Evolutionary conservation across 2,797 vertebrate genomes (phyloP), one percentile per base, ranked within the genome.

Genomic region (Xenentodon cancila): DNA sequence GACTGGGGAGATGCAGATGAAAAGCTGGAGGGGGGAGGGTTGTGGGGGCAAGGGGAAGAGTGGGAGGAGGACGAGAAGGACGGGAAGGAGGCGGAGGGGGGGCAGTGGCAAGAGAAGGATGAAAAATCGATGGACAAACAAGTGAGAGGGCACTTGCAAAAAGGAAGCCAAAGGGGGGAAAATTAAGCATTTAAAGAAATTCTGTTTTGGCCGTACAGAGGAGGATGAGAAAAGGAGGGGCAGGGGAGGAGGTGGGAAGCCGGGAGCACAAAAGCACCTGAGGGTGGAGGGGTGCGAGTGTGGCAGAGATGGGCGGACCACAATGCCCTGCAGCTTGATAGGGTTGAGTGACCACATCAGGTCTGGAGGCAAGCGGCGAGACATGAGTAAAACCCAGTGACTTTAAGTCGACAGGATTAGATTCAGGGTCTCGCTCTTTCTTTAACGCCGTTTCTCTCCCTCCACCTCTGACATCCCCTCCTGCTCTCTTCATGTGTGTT

Each of bases 101-200:
- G 45, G 75, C 70, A 80, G 82, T 66, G 85, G 85, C 79, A 79
- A 80, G 76, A 89, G 60, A 70, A 81, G 66, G 86, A 89, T 81
- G 75, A 90, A 89, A 92, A 93, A 93, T 94, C 92, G 81, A 94
- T 93, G 89, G 81, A 92, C 89, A 92, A 92, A 91, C 91, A 90
- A 92, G 89, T 80, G 73, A 86, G 84, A 87, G 80, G 76, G 77
- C 48, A 74, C 80, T 77, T 63, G 84, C 78, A 84, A 89, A 88
- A 74, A 84, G 80, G 86, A 85, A 90, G 84, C 84, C 76, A 79
- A 90, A 91, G 81, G 74, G 77, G 81, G 79, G 74, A 77, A 88
- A 89, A 91, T 85, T 88, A 90, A 89, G 85, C 89, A 91, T 92
- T 92, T 91, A 92, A 89, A 91, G 82, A 91, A 90, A 90, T 89